Conservation (phyloP, 2,888 invertebrate species). For the Macrosiphum euphorbiae region DNA sequence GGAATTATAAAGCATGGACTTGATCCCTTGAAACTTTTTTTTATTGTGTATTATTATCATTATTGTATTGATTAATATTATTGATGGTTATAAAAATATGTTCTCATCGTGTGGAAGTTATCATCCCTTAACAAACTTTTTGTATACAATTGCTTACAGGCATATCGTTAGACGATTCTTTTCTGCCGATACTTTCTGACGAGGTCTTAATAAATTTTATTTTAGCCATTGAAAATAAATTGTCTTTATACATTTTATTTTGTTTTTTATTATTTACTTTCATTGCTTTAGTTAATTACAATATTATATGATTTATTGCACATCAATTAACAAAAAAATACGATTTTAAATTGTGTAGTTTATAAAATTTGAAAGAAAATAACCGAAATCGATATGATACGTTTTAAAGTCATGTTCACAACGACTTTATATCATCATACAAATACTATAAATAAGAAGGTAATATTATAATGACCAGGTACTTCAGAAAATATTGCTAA, state of each 20-base stretch:
- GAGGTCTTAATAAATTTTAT: not conserved
- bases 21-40: not conserved
- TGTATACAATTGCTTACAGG: not conserved
- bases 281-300: not conserved
- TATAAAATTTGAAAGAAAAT: not conserved
- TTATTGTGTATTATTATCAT: not conserved
- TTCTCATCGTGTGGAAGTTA: not conserved
- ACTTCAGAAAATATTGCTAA: not conserved
- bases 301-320: not conserved
- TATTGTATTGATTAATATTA: not conserved
- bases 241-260: not conserved
- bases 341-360: not conserved
- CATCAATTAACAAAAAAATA: not conserved
- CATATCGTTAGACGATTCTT: not conserved
- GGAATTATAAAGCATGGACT: not conserved
- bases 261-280: not conserved
- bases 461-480: not conserved
- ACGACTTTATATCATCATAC: not conserved
- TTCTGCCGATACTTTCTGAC: not conserved
- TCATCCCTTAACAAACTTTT: not conserved
- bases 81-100: not conserved
- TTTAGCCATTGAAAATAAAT: not conserved
- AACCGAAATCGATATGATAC: not conserved
- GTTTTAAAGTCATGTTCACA: not conserved
- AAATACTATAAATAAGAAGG: not conserved